Evolutionary conservation across 2,113 vertebrate species (phyloP).

Genomic region (Apeltes quadracus): DNA sequence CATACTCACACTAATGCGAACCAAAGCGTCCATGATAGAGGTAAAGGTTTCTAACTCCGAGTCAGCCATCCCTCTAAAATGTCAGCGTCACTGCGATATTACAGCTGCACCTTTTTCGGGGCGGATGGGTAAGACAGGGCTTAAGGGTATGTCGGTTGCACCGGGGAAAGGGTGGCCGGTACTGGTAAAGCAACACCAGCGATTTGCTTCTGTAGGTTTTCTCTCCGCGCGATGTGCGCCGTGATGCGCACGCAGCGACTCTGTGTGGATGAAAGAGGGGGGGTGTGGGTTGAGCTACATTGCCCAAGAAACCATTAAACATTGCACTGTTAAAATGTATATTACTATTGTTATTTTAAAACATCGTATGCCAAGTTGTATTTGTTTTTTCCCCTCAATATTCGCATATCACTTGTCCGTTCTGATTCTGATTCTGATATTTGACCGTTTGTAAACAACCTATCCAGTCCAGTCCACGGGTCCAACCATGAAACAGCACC

Average conservation of each 20-base stretch:
- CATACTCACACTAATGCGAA: conserved; percentile 90
- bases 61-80: conserved; percentile 84
- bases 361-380: background rate
- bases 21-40: conserved; percentile 93
- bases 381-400: background rate
- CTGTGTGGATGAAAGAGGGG: conserved; percentile 12
- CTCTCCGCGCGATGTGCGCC: conserved; percentile 22
- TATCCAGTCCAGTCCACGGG: background rate
- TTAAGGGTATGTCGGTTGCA: background rate
- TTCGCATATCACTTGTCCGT: too few relatives aligned
- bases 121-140: background rate
- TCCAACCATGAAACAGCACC: background rate
- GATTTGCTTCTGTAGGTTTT: background rate
- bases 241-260: conserved; percentile 40
- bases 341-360: background rate
- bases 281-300: conserved; percentile 22
- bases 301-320: background rate
- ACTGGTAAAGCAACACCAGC: background rate
- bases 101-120: background rate
- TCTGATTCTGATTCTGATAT: too few relatives aligned
- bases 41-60: conserved; percentile 91
- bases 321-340: background rate
- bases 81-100: background rate
- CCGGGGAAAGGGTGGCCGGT: background rate
- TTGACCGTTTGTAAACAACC: background rate